phyloP scores from a whole-genome alignment of 2,797 vertebrate genomes.

The Rachycentron canadum region DNA sequence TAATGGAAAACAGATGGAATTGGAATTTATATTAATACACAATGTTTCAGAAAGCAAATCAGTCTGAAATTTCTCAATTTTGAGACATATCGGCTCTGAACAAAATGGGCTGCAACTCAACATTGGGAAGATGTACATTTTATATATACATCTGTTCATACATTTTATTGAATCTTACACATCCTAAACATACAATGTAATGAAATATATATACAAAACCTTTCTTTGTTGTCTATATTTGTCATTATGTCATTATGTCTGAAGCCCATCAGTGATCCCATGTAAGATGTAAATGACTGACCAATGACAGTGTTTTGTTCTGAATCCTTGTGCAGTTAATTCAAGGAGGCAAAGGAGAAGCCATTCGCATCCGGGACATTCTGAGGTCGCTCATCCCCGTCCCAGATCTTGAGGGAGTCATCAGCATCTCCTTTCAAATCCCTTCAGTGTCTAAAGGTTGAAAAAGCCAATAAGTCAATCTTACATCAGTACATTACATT shows the following conservation, averaged over 20 bases:
- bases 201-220: neutral
- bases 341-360: constrained; percentile 93
- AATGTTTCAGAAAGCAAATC: neutral
- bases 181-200: neutral
- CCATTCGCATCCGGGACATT: constrained; percentile 94
- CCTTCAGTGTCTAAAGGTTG: constrained; percentile 92
- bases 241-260: neutral
- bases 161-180: neutral
- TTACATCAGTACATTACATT: neutral
- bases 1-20: neutral
- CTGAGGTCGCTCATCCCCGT: constrained; percentile 93
- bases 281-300: neutral
- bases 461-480: constrained; percentile 1
- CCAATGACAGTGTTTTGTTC: neutral
- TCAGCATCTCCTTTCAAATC: constrained; percentile 93
- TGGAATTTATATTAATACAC: neutral
- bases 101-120: neutral
- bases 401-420: constrained; percentile 93
- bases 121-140: neutral
- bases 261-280: neutral
- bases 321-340: constrained; percentile 87
- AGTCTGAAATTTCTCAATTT: neutral
- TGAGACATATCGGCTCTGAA: neutral
- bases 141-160: too few species aligned
- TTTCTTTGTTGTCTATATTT: neutral